phyloP scores from a whole-genome alignment of 2,888 invertebrate genomes.

The Cartodere bifasciata region DNA sequence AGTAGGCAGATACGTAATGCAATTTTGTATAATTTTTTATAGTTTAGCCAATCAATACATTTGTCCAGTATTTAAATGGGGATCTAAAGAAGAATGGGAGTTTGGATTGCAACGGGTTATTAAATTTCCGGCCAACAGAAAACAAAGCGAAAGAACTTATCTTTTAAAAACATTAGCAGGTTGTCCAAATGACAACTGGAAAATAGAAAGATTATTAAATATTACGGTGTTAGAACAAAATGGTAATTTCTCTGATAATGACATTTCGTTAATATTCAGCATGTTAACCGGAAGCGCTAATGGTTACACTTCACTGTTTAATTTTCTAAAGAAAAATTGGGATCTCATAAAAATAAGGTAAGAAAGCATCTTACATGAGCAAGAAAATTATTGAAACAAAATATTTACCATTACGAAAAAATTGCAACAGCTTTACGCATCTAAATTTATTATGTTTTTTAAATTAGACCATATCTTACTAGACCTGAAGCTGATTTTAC shows the following conservation, averaged over 20 bases:
- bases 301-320: slow-evolving; percentile 59
- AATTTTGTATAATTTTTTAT: slow-evolving; percentile 16
- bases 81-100: slow-evolving; percentile 67
- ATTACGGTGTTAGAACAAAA: slow-evolving; percentile 56
- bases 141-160: slow-evolving; percentile 63
- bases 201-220: slow-evolving; percentile 53
- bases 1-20: too few species aligned
- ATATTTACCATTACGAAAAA: too few species aligned
- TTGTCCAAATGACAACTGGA: slow-evolving; percentile 58
- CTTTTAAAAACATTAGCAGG: slow-evolving; percentile 66
- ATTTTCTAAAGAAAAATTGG: slow-evolving; percentile 62
- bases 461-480: too few species aligned
- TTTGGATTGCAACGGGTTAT: slow-evolving; percentile 67
- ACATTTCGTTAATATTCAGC: slow-evolving; percentile 60
- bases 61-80: slow-evolving; percentile 75
- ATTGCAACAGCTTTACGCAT: too few species aligned
- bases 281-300: slow-evolving; percentile 59
- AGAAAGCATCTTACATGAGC: too few species aligned
- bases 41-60: slow-evolving; percentile 65
- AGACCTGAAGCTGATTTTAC: too few species aligned
- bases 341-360: slow-evolving; percentile 51
- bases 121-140: slow-evolving; percentile 57
- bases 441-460: too few species aligned
- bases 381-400: too few species aligned
- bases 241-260: slow-evolving; percentile 63